Evolutionary conservation across 2,113 vertebrate species (phyloP), one percentile per base, ranked within the genome.

Genomic region (Forbesichthys papilliferus): DNA sequence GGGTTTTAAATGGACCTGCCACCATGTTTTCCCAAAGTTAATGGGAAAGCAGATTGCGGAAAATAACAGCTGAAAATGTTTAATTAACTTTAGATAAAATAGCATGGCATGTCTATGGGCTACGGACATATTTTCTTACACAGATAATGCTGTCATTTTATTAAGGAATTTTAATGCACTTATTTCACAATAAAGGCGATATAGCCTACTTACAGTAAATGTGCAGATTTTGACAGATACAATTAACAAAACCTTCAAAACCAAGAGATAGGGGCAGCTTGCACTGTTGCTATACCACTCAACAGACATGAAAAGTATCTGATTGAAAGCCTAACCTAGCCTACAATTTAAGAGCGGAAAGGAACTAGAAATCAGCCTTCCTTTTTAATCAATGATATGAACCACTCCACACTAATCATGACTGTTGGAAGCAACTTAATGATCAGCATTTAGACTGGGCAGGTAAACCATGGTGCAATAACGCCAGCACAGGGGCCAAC

Each of bases 1-100:
- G 63, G 90, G 91, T 94, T 96, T 96, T 95, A 95, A 97, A 98
- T 97, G 94, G 95, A 95, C 94, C 95, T 98, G 96, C 95, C 96
- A 97, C 92, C 94, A 88, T 96, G 95, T 97, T 96, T 96, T 95
- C 93, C 95, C 94, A 96, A 95, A 96, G 94, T 95, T 96, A 97
- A 98, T 97, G 95, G 95, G 95, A 98, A 97, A 95, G 94, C 95
- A 95, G 94, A 93, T 95, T 94, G 94, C 93, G 94, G 95, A 96
- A 97, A 98, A 98, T 96, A 94, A 94, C 79, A 84, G 80, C 79
- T 79, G 76, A 42, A 95, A 94, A 82, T 71, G 4, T 94, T 93
- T 85, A 89, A 97, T 97, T 98, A 96, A 94, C 94, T 94, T 92
- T 92, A 77, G 82, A 80, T 78, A 95, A 94, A 95, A 94, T 93